Evolutionary conservation across 2,888 invertebrate genomes (phyloP).

Genomic region (Tillus elongatus): DNA sequence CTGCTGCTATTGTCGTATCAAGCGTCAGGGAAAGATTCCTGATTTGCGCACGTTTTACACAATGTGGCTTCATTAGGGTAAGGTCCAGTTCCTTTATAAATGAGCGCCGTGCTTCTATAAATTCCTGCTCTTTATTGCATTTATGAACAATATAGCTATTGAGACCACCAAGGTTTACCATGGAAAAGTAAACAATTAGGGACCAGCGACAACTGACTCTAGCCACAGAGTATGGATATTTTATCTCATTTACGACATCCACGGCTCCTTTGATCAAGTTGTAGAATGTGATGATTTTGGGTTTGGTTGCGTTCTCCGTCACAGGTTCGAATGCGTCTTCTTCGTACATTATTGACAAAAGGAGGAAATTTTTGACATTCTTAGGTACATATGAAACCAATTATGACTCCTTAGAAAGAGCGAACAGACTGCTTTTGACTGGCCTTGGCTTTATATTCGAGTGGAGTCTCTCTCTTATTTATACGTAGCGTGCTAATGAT

Average conservation of each 20-base stretch:
- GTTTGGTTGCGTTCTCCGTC: neutral
- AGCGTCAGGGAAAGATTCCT: neutral
- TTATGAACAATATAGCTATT: slow-evolving; percentile 1
- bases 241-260: neutral
- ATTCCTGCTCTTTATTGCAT: neutral
- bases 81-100: neutral
- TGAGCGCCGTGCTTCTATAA: slow-evolving; percentile 3
- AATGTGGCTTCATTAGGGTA: slow-evolving; percentile 1
- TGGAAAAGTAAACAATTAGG: slow-evolving; percentile 4
- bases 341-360: slow-evolving; percentile 1
- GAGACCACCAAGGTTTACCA: slow-evolving; percentile 2
- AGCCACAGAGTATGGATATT: neutral
- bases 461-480: slow-evolving; percentile 6
- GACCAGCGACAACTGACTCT: slow-evolving; percentile 6
- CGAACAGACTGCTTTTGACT: slow-evolving; percentile 4
- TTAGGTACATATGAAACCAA: slow-evolving; percentile 6
- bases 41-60: neutral
- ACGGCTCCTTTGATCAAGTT: slow-evolving; percentile 2
- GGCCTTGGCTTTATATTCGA: neutral
- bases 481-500: neutral
- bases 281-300: slow-evolving; percentile 5
- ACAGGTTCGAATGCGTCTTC: neutral
- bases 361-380: slow-evolving; percentile 3
- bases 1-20: slow-evolving; percentile 1
- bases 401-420: neutral